These are phyloP conservation scores for Meloidogyne exigua DNA, from an alignment of 1,140 invertebrate species.

Conservation along the genomic window DNA sequence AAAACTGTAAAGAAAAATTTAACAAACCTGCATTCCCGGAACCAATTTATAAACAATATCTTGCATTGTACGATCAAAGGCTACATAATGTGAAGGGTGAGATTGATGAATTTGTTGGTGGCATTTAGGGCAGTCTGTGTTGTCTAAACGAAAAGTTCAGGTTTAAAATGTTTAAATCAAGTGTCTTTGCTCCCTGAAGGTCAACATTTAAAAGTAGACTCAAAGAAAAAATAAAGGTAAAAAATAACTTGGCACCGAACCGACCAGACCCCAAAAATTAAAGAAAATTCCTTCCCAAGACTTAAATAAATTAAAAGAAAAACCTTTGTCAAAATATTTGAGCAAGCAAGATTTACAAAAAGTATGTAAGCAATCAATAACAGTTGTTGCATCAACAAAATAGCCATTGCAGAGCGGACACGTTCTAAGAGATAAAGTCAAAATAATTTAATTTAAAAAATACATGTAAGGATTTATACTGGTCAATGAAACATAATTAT, in stretches of 20 bases:
- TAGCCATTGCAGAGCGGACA: constrained; percentile 67
- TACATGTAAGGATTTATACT: constrained; percentile 16
- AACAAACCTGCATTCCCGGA: constrained; percentile 57
- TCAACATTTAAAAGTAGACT: no score
- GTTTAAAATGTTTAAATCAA: not conserved
- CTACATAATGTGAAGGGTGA: constrained; percentile 65
- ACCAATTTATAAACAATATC: constrained; percentile 65
- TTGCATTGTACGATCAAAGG: constrained; percentile 64
- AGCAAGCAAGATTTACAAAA: constrained; percentile 68
- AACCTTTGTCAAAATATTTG: constrained; percentile 64
- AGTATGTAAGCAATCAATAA: constrained; percentile 68
- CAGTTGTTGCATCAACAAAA: constrained; percentile 66
- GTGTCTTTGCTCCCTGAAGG: no score
- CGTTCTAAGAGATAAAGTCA: constrained; percentile 63
- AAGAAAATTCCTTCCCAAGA: no score
- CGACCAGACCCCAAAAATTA: no score
- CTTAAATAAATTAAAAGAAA: not conserved
- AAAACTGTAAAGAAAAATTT: not conserved
- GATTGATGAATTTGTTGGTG: constrained; percentile 66
- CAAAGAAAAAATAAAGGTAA: no score
- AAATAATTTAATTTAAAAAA: not conserved
- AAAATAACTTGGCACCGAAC: no score
- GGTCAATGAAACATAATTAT: not conserved
- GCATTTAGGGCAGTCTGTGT: constrained; percentile 66
- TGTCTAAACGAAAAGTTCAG: constrained; percentile 33